Base-by-base conservation (phyloP, 2,113 vertebrate species). In the Tachuris rubrigastra region DNA sequence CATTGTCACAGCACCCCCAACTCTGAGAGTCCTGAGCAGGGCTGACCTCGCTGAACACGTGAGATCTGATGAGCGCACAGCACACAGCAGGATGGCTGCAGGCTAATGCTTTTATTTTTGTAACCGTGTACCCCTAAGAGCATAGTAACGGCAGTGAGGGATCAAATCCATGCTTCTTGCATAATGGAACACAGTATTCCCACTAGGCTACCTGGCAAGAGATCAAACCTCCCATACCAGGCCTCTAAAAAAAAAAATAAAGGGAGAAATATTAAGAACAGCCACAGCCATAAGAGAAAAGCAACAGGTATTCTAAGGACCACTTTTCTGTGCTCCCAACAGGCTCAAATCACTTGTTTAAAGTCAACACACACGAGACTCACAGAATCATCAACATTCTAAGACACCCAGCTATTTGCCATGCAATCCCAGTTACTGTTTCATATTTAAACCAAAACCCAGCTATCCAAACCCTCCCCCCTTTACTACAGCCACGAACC, bases 71-170 rank as follows among this genome's bases (percentile, higher is more conserved):
- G 20, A 47, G 73, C 68, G 55, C 55, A 10, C 33, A n/a, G 87
- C 77, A 42, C 90, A 66, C 68, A 78, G 86, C 41, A 65, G 62
- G 6, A 55, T 77, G 90, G 88, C 93, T 97, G 83, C 94, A 87
- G 94, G 92, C 73, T 78, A 87, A 71, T 44, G 73, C 93, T 93
- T 94, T 97, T 67, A 91, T 95, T 95, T 91, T 94, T 89, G 37
- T 35, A 89, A 56, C 2, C 1, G 0, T 39, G 37, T 50, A 80
- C 55, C 84, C 82, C 90, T 93, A 22, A 53, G 80, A 69, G 80
- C 52, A 27, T 17, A 39, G 49, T 63, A 85, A 50, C 59, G n/a
- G 53, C 82, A 85, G 73, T 27, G 39, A 52, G 67, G 93, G 91
- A 93, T 96, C 95, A 95, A 91, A 87, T 76, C 63, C 77, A 33